Evolutionary conservation across 2,888 invertebrate genomes (phyloP).

Genomic region (Dusona sp.): DNA sequence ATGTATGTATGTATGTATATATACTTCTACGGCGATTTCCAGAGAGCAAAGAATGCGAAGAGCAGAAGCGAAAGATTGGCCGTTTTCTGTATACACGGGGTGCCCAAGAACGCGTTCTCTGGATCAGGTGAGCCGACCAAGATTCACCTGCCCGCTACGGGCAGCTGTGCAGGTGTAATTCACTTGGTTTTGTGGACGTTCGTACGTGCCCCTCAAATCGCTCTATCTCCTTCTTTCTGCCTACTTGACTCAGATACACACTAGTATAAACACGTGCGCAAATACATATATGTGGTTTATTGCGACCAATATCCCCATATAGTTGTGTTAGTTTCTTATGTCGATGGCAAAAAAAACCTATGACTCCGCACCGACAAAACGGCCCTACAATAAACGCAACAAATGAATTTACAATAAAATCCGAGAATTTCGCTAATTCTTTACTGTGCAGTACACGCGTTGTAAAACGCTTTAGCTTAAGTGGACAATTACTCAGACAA

Average conservation of each 20-base stretch:
- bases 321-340: neutral
- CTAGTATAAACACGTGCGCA: slow-evolving; percentile 13
- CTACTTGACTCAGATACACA: slow-evolving; percentile 42
- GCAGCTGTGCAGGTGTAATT: slow-evolving; percentile 84
- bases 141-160: slow-evolving; percentile 81
- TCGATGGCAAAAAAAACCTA: slow-evolving; percentile 44
- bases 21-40: slow-evolving; percentile 23
- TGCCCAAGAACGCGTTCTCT: slow-evolving; percentile 62
- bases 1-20: too few relatives aligned
- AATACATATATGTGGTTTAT: slow-evolving; percentile 26
- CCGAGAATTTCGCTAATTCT: slow-evolving; percentile 54
- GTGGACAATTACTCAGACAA: slow-evolving; percentile 37
- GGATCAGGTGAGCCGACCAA: slow-evolving; percentile 81
- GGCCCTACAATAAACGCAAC: slow-evolving; percentile 56
- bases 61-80: slow-evolving; percentile 65
- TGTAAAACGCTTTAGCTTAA: slow-evolving; percentile 64
- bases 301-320: slow-evolving; percentile 23
- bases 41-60: slow-evolving; percentile 39
- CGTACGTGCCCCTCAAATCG: slow-evolving; percentile 73
- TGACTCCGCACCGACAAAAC: slow-evolving; percentile 58
- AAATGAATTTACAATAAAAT: slow-evolving; percentile 65
- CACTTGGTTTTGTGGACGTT: slow-evolving; percentile 79
- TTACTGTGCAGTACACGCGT: slow-evolving; percentile 21
- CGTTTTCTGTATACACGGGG: slow-evolving; percentile 74
- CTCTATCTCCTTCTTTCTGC: slow-evolving; percentile 59